A percentile compares a stretch with the other conserved stretches of the same genome.
Evolutionary conservation across 2,888 invertebrate genomes (phyloP).

Genomic region (Sarcophaga rosellei): DNA sequence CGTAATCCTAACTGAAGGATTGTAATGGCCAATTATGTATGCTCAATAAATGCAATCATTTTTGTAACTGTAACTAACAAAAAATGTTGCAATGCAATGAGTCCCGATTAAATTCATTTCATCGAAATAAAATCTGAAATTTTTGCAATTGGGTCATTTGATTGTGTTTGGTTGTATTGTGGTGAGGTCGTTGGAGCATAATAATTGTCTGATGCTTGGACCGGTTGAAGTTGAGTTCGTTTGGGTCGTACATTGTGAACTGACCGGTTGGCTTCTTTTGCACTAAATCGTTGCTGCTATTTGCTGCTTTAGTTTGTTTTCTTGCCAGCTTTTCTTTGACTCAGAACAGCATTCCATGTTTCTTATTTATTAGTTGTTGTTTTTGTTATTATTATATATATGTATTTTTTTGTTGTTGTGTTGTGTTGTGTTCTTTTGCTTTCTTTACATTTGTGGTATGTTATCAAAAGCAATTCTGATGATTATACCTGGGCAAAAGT

Average conservation of each 20-base stretch:
- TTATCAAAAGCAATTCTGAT: conserved; percentile 76
- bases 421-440: neutral
- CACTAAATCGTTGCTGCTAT: conserved; percentile 36
- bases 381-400: conserved; percentile 35
- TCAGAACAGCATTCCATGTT: conserved; percentile 64
- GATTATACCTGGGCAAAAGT: conserved; percentile 76
- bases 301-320: conserved; percentile 22
- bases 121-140: neutral
- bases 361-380: conserved; percentile 53
- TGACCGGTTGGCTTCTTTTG: conserved; percentile 50
- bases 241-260: conserved; percentile 56
- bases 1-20: too few relatives aligned
- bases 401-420: too few relatives aligned
- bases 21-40: too few relatives aligned
- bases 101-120: too few relatives aligned
- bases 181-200: conserved; percentile 58
- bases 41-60: too few relatives aligned
- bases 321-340: conserved; percentile 26
- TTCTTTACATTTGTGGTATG: conserved; percentile 72
- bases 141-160: conserved; percentile 39
- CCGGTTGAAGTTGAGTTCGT: conserved; percentile 60
- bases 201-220: conserved; percentile 52
- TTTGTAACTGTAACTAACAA: too few relatives aligned
- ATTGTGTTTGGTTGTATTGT: conserved; percentile 9
- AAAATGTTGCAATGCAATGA: too few relatives aligned